These are phyloP conservation scores for Drosophila algonquin DNA, from an alignment of 2,888 invertebrate species.

Conservation along the genomic window DNA sequence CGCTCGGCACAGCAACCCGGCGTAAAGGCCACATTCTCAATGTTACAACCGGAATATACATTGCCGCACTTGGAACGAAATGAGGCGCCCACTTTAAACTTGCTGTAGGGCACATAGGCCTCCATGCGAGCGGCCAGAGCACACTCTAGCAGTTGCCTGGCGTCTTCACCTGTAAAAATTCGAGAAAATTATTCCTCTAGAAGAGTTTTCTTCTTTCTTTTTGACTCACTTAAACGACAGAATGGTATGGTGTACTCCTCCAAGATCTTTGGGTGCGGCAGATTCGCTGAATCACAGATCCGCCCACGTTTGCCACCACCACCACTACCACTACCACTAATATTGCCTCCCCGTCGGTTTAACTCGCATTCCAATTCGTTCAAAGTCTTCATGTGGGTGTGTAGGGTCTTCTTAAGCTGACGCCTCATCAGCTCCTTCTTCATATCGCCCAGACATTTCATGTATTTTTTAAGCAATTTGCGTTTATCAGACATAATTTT, in stretches of 20 bases:
- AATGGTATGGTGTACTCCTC: constrained; percentile 52
- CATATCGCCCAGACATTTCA: constrained; percentile 45
- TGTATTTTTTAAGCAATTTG: constrained; percentile 44
- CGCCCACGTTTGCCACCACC: constrained; percentile 9
- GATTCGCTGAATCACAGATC: constrained; percentile 35
- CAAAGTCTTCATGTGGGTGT: constrained; percentile 5
- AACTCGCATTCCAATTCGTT: constrained; percentile 44
- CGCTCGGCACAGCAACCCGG: constrained; percentile 95
- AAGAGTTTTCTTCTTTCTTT: no score
- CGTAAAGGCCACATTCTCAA: constrained; percentile 93
- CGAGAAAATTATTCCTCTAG: no score
- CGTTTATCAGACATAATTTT: constrained; percentile 58
- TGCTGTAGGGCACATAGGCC: constrained; percentile 93
- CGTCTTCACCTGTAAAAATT: constrained; percentile 53
- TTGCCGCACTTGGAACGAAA: constrained; percentile 88
- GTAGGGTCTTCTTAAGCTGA: constrained; percentile 21
- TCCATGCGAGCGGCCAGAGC: constrained; percentile 87
- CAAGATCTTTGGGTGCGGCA: constrained; percentile 49
- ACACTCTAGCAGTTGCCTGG: constrained; percentile 86
- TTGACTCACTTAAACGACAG: constrained; percentile 44
- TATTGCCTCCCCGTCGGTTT: constrained; percentile 32
- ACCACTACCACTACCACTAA: not conserved
- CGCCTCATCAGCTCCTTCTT: constrained; percentile 50
- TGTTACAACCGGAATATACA: constrained; percentile 92
- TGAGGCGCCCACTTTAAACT: constrained; percentile 94